These are phyloP conservation scores for Trachelus iudaicus DNA, from an alignment of 2,888 invertebrate species.

Conservation along the genomic window DNA sequence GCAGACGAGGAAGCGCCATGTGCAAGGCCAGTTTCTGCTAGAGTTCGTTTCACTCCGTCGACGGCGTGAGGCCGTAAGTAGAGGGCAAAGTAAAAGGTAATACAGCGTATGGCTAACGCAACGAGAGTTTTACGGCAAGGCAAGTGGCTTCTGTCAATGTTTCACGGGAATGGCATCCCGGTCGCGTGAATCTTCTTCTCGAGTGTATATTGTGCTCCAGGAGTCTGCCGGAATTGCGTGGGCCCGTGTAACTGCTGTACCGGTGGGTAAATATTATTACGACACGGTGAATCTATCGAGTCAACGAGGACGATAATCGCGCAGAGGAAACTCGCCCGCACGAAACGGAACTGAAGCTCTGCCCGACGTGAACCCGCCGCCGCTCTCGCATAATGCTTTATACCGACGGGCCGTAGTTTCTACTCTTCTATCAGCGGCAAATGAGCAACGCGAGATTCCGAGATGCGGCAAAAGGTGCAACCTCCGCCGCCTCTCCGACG, in stretches of 20 bases:
- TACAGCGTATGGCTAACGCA: not conserved
- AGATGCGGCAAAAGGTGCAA: constrained; percentile 59
- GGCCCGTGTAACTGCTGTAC: not conserved
- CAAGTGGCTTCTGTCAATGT: constrained; percentile 40
- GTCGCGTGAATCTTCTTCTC: constrained; percentile 26
- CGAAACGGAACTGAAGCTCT: constrained; percentile 48
- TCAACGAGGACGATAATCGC: not conserved
- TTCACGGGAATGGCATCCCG: constrained; percentile 32
- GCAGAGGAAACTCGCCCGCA: constrained; percentile 45
- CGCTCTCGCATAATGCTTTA: constrained; percentile 47
- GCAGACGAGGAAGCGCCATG: not conserved
- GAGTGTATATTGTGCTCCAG: not conserved
- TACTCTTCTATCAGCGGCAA: constrained; percentile 41
- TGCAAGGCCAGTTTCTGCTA: not conserved
- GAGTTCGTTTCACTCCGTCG: not conserved
- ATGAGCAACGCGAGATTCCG: constrained; percentile 57
- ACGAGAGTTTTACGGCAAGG: not conserved
- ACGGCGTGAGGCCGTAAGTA: not conserved
- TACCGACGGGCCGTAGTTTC: constrained; percentile 19
- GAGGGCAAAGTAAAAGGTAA: not conserved
- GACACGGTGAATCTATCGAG: not conserved
- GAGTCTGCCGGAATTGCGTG: not conserved
- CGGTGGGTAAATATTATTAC: not conserved
- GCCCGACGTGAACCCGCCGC: constrained; percentile 28
- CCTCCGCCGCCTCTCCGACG: constrained; percentile 26